Percentiles rank a stretch among this genome's conserved stretches.
Evolutionary conservation across 2,113 vertebrate genomes (phyloP).

Genomic region (Grus americana): DNA sequence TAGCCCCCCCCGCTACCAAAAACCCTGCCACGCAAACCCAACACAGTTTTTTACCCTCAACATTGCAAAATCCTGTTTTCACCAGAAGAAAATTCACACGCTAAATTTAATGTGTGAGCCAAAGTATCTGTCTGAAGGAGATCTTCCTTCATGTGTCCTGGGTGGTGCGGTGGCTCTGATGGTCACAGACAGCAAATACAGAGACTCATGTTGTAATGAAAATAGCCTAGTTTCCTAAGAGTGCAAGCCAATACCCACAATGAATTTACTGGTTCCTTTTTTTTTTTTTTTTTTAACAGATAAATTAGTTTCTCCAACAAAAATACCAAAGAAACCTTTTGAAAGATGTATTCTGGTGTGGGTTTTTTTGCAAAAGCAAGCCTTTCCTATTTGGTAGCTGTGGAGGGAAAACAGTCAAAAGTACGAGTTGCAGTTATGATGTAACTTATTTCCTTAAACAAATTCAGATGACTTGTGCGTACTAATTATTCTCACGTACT

Average conservation of each 20-base stretch:
- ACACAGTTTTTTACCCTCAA: neutral
- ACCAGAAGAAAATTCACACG: neutral
- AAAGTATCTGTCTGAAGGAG: neutral
- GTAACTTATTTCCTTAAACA: neutral
- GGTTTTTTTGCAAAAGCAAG: neutral
- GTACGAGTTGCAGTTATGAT: neutral
- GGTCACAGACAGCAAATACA: neutral
- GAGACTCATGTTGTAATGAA: neutral
- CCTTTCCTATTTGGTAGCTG: neutral
- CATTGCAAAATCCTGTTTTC: neutral
- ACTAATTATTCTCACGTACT: neutral
- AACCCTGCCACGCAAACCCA: no score
- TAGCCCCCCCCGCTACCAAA: no score
- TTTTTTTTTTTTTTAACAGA: neutral
- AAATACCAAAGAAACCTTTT: neutral
- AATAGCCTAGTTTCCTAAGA: neutral
- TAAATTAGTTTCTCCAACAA: neutral
- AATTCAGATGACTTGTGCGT: neutral
- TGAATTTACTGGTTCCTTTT: neutral
- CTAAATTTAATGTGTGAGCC: rapidly evolving
- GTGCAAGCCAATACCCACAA: rapidly evolving
- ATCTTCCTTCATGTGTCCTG: neutral
- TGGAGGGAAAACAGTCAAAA: neutral
- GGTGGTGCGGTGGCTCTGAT: neutral
- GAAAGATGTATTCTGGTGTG: neutral